Evolutionary conservation across 1,140 invertebrate genomes (phyloP), one percentile per base, ranked within the genome.

Genomic region (Trichoplusia ni): DNA sequence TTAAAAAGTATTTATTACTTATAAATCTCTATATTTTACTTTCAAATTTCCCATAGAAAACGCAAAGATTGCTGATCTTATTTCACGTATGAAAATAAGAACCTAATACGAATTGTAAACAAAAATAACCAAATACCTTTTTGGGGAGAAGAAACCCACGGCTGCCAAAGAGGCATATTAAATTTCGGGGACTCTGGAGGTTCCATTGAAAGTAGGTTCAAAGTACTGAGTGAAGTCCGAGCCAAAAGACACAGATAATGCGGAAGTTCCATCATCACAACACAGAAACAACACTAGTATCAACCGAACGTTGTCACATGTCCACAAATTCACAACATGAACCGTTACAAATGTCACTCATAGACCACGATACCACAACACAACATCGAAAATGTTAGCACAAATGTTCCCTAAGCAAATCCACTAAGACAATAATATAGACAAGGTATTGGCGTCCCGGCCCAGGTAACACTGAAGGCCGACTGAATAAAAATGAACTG

Each of bases 401-500:
- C 63, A 67, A 76, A 75, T n/a, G 27, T 37, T 54, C 40, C 53
- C 44, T 46, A 60, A 70, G 64, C 53, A 51, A 72, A 65, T 27
- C 23, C 29, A 42, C 56, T 47, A 60, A 60, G 40, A 47, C 40
- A 16, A 58, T 58, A 60, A 51, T 69, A 69, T 60, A 74, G 71
- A 78, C 81, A 79, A 80, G 75, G 65, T 65, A 78, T 80, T 77
- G 77, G 81, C 86, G 86, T 87, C 85, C 77, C 78, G 64, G 75
- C 87, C 84, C 90, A 91, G 89, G 87, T 90, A 91, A 84, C 75
- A 88, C 85, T 90, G 83, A 89, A 89, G 86, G 86, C 81, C 85
- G 85, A 91, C 86, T 91, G 88, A 90, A 90, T 90, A 91, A 90
- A 91, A 90, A 89, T 78, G 79, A 86, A 84, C 77, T 89, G 84